Evolutionary conservation across 1,140 invertebrate genomes (phyloP), one percentile per base, ranked within the genome.

Genomic region (Ladona fulva): DNA sequence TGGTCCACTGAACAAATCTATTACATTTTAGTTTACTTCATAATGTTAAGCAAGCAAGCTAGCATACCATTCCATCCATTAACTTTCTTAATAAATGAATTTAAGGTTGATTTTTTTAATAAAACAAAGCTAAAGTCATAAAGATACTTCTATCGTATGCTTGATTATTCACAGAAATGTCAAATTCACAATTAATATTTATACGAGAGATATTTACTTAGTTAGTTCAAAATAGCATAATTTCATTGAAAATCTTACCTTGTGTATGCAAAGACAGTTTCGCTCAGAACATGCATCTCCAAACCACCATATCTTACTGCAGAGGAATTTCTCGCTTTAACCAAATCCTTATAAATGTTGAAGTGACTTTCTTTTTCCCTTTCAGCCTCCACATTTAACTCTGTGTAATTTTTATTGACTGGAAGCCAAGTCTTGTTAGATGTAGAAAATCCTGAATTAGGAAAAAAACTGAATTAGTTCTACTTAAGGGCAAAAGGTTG

Each of bases 341-440:
- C 29, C 16, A 83, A 12, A 19, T 83, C 78, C 77, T 75, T 22
- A 74, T 83, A 83, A 10, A 82, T 77, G 59, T 81, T 81, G 14
- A 82, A 24, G 74, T 83, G 82, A 66, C 78, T 80, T 6, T 79
- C 78, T 73, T 25, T 24, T 14, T 37, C 77, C 29, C 37, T 77
- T 76, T 83, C 80, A 24, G 76, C 79, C 74, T 80, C 78, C 0
- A 82, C 82, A 77, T 84, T 84, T 1, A 84, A 1, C 7, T 59
- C 78, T n/a, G 37, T 77, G 78, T 84, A 86, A 78, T 85, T 83
- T 0, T 80, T 73, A 78, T 84, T 82, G 7, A 87, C 81, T 0
- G 86, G 85, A 88, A 16, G 87, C 83, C 24, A 88, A 16, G 87
- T 83, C 24, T 77, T 80, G 25, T 80, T 81, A n/a, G 78, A 81